A percentile compares a stretch with the other conserved stretches of the same genome.
phyloP scores from a whole-genome alignment of 1,140 invertebrate species.

The Centruroides sculpturatus region DNA sequence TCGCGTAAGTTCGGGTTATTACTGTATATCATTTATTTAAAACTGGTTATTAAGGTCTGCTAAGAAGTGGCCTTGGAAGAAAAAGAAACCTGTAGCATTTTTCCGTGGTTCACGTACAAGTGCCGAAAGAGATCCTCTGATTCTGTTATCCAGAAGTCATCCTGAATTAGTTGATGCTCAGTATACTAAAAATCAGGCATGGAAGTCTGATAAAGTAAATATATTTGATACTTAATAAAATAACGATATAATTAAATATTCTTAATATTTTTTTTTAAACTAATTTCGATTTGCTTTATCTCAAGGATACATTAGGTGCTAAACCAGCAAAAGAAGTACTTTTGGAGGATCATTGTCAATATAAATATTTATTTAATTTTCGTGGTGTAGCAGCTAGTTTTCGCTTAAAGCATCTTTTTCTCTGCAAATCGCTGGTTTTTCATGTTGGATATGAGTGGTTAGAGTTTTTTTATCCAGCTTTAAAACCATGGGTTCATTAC shows the following conservation, averaged over 20 bases:
- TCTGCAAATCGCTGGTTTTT: conserved; percentile 87
- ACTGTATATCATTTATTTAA: no score
- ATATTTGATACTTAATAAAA: conserved; percentile 9
- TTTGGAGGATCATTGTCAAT: conserved; percentile 78
- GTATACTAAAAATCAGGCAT: conserved; percentile 97
- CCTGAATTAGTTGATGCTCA: conserved; percentile 74
- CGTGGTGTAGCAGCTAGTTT: conserved; percentile 93
- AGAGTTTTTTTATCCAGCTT: conserved; percentile 84
- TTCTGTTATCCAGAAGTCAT: conserved; percentile 59
- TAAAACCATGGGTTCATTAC: conserved; percentile 94
- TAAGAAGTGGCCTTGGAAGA: conserved; percentile 53
- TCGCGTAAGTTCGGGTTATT: no score
- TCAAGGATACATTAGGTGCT: conserved; percentile 66
- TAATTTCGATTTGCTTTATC: conserved; percentile 18
- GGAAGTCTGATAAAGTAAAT: conserved; percentile 72
- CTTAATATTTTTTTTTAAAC: conserved; percentile 1
- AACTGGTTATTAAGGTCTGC: conserved; percentile 30
- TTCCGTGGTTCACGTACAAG: conserved; percentile 89
- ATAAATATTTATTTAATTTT: conserved; percentile 82
- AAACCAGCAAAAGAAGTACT: conserved; percentile 71
- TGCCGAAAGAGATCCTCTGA: conserved; percentile 72
- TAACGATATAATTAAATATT: no score
- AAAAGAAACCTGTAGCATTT: conserved; percentile 61
- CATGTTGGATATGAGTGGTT: conserved; percentile 89
- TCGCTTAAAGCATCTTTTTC: conserved; percentile 87